phyloP scores from a whole-genome alignment of 2,113 vertebrate species.

The Brachypteracias leptosomus region DNA sequence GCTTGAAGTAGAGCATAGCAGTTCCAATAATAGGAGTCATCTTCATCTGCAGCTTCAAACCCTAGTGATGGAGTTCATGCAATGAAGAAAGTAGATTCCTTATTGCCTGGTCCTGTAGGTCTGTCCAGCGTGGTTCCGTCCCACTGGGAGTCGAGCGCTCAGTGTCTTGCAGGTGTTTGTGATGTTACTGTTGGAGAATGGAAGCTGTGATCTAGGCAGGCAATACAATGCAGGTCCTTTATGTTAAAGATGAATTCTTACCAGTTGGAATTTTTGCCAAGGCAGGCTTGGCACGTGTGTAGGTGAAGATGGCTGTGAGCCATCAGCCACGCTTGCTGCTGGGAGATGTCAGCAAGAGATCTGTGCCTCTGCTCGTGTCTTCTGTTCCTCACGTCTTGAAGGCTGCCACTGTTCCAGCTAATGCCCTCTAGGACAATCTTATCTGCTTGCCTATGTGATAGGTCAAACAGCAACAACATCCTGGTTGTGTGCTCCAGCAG shows the following conservation, averaged over 20 bases:
- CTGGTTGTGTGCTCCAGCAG: constrained; percentile 62
- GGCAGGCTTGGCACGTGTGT: constrained; percentile 56
- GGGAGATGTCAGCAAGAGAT: constrained; percentile 38
- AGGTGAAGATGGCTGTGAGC: constrained; percentile 62
- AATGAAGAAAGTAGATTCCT: constrained; percentile 47
- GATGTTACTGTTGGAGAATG: not conserved
- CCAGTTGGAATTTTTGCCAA: constrained; percentile 66
- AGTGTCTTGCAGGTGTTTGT: not conserved
- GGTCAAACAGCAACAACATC: constrained; percentile 41
- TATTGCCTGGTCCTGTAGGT: constrained; percentile 57
- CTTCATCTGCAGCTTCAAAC: constrained; percentile 44
- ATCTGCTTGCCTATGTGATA: constrained; percentile 57
- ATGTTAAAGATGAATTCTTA: constrained; percentile 65
- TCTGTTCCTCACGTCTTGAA: constrained; percentile 27
- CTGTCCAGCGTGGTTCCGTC: constrained; percentile 31
- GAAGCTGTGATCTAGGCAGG: constrained; percentile 32
- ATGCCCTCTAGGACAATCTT: constrained; percentile 54
- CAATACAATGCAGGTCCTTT: constrained; percentile 63
- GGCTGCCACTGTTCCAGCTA: constrained; percentile 47
- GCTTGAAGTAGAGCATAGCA: constrained; percentile 46
- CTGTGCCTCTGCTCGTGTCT: constrained; percentile 11
- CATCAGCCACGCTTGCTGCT: constrained; percentile 40
- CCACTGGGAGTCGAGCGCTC: not conserved
- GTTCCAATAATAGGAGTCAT: constrained; percentile 41
- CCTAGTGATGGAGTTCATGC: constrained; percentile 15